Evolutionary conservation across 2,888 invertebrate genomes (phyloP).

Genomic region (Ceramica pisi): DNA sequence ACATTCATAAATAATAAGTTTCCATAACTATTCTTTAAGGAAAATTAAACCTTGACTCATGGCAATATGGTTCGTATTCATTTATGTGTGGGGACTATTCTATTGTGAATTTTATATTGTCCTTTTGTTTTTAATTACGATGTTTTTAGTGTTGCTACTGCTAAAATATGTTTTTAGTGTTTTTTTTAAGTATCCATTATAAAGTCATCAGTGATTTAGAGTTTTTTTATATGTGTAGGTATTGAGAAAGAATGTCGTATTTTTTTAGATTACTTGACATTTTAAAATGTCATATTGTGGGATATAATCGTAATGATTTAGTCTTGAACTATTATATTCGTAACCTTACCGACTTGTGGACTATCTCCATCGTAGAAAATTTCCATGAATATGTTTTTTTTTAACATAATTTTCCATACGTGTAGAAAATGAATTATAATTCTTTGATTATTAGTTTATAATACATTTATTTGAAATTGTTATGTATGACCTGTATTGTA

Average conservation of each 20-base stretch:
- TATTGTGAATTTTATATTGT: conserved; percentile 28
- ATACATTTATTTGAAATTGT: no score
- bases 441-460: no score
- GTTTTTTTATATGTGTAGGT: conserved; percentile 10
- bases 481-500: no score
- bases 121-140: conserved; percentile 54
- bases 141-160: conserved; percentile 65
- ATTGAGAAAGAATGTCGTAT: neutral
- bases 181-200: conserved; percentile 40
- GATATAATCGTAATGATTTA: neutral
- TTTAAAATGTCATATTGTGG: neutral
- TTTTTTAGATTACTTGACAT: neutral
- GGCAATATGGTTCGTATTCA: neutral
- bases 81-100: neutral
- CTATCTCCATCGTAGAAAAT: no score
- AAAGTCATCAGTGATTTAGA: conserved; percentile 28
- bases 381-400: no score
- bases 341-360: no score
- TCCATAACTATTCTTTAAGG: neutral
- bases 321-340: no score
- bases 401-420: no score
- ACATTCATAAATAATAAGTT: conserved; percentile 55
- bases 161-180: conserved; percentile 53
- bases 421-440: no score
- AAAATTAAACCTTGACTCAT: conserved; percentile 4